Percentiles rank a stretch among this genome's conserved stretches.
Evolutionary conservation across 2,888 invertebrate species (phyloP).

Genomic region (Teleogryllus oceanicus): DNA sequence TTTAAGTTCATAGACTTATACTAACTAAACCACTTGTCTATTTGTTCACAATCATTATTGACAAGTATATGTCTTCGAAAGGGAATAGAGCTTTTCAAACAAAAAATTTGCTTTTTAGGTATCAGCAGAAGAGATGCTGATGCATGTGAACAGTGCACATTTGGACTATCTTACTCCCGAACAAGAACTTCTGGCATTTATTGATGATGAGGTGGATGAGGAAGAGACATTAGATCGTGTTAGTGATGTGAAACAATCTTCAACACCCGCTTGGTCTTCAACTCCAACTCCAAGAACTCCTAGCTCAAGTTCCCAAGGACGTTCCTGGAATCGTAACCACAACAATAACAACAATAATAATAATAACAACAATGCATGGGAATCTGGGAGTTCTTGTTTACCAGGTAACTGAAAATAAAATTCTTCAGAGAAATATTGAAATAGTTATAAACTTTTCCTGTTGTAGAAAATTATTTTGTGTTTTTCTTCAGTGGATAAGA

Average conservation of each 20-base stretch:
- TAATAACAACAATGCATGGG: constrained; percentile 44
- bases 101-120: constrained; percentile 5
- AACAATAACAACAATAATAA: constrained; percentile 45
- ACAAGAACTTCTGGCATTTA: constrained; percentile 71
- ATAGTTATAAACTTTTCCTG: too few species aligned
- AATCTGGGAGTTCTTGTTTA: constrained; percentile 38
- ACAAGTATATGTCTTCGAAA: too few species aligned
- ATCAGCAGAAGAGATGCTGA: constrained; percentile 68
- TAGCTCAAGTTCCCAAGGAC: not conserved
- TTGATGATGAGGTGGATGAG: constrained; percentile 63
- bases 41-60: too few species aligned
- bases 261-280: not conserved
- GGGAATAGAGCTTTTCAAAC: too few species aligned
- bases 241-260: constrained; percentile 32
- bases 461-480: too few species aligned
- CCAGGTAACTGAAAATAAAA: not conserved
- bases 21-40: too few species aligned
- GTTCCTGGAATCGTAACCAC: constrained; percentile 5
- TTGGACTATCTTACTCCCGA: constrained; percentile 78
- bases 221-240: constrained; percentile 30
- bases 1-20: too few species aligned
- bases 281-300: not conserved
- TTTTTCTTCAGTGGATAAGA: too few species aligned
- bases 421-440: too few species aligned
- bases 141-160: constrained; percentile 81